Evolutionary conservation across 23 tunicate species (phyloP).

Genomic region (Styela clava): DNA sequence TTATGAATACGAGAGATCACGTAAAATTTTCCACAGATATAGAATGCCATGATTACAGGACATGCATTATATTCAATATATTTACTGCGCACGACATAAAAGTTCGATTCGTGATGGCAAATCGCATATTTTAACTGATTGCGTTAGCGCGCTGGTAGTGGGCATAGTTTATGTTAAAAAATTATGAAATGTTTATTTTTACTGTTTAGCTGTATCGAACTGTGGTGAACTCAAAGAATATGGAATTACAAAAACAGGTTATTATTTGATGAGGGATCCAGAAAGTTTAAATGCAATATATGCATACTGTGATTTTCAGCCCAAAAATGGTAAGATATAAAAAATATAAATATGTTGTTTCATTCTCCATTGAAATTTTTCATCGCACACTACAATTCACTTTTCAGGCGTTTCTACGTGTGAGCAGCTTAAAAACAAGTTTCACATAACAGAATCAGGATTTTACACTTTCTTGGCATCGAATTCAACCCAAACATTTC

Average conservation of each 20-base stretch:
- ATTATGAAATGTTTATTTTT: not conserved
- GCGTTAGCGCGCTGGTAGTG: too few species aligned
- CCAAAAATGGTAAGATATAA: not conserved
- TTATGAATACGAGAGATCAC: too few species aligned
- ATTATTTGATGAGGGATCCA: not conserved
- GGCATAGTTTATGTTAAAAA: too few species aligned
- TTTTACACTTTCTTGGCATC: not conserved
- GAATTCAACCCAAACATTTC: not conserved
- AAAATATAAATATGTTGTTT: not conserved
- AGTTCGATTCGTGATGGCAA: too few species aligned
- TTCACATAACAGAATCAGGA: not conserved
- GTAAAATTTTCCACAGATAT: too few species aligned
- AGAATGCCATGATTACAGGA: too few species aligned
- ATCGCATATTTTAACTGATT: too few species aligned
- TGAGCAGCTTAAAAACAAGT: not conserved
- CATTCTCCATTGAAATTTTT: too few species aligned
- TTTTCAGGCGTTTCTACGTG: not conserved
- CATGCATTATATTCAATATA: too few species aligned
- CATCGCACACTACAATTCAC: too few species aligned
- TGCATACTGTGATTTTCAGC: not conserved
- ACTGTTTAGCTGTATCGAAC: not conserved
- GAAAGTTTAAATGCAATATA: not conserved
- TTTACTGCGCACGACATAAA: too few species aligned
- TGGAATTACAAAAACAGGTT: not conserved
- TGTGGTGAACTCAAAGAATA: not conserved